Base-by-base conservation (phyloP, 2,113 vertebrate genomes). In the Polypterus bichir region DNA sequence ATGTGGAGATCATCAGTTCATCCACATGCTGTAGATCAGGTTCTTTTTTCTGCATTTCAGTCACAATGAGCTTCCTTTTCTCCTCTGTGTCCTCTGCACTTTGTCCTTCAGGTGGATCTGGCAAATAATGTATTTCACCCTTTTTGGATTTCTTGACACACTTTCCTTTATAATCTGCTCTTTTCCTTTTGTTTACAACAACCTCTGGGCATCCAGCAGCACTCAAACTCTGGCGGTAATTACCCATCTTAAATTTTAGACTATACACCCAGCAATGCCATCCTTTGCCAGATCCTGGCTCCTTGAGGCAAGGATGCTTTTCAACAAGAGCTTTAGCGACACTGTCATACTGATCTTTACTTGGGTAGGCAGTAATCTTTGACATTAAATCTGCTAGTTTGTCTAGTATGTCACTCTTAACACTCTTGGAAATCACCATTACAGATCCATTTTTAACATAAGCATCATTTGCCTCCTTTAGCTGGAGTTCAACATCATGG, bases 21-120 rank as follows among this genome's bases (percentile, higher is more conserved):
- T 58, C 61, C 53, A 66, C 10, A 48, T 47, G 60, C 56, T 66
- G 54, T 48, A 58, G 65, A 62, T 66, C 60, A 47, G 60, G 61
- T 54, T 66, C 60, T 61, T 63, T 66, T 62, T 62, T 66, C 27
- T 58, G 61, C 56, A 63, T 53, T 66, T 66, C 48, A 49, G 59
- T 11, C 54, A 58, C 61, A 55, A 67, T 59, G 49, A 63, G 62
- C 47, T 6, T 67, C n/a, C n/a, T n/a, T n/a, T n/a, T n/a, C 59
- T 59, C 61, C 52, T 67, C 65, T 55, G 47, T 51, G 57, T 52
- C 3, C 59, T 59, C 63, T 51, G 56, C 52, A 66, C 10, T 66
- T 46, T 47, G 64, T 61, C 64, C 59, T 65, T 65, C 64, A 48
- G 58, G 64, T 6, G 64, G 58, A 60, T 60, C 64, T 65, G 64